These are phyloP conservation scores for Ophion obscuratus DNA, from an alignment of 2,888 invertebrate species.

Conservation along the genomic window DNA sequence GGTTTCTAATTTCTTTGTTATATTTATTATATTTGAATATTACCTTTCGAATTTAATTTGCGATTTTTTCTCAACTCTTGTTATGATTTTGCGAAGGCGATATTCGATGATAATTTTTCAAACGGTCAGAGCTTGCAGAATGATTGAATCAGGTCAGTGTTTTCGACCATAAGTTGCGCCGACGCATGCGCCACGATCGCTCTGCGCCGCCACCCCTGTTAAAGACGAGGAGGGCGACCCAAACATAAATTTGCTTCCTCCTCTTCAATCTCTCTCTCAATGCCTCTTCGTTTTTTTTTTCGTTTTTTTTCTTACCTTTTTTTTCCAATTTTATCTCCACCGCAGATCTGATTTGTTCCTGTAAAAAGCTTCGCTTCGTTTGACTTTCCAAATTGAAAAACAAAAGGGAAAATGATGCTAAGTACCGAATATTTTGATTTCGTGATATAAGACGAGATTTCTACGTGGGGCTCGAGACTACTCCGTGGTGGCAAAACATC, in stretches of 20 bases:
- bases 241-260: constrained; percentile 79
- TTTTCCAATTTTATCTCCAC: not conserved
- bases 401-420: not conserved
- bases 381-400: constrained; percentile 13
- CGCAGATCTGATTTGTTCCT: constrained; percentile 12
- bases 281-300: constrained; percentile 19
- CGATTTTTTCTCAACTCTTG: not conserved
- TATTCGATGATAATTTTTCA: constrained; percentile 32
- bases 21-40: not conserved
- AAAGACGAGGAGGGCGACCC: constrained; percentile 79
- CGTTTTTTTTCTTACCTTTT: not conserved
- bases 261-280: constrained; percentile 32
- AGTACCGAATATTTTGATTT: not conserved
- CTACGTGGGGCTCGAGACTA: constrained; percentile 29
- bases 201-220: constrained; percentile 80
- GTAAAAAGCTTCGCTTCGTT: not conserved
- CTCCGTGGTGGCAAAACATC: constrained; percentile 8
- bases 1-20: not conserved
- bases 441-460: not conserved
- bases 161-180: constrained; percentile 82
- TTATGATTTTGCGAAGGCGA: not conserved
- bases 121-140: constrained; percentile 69
- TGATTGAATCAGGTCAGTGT: constrained; percentile 83
- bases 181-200: constrained; percentile 77
- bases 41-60: not conserved